Evolutionary conservation across 2,797 vertebrate species (phyloP).

Genomic region (Sebastes nivosus): DNA sequence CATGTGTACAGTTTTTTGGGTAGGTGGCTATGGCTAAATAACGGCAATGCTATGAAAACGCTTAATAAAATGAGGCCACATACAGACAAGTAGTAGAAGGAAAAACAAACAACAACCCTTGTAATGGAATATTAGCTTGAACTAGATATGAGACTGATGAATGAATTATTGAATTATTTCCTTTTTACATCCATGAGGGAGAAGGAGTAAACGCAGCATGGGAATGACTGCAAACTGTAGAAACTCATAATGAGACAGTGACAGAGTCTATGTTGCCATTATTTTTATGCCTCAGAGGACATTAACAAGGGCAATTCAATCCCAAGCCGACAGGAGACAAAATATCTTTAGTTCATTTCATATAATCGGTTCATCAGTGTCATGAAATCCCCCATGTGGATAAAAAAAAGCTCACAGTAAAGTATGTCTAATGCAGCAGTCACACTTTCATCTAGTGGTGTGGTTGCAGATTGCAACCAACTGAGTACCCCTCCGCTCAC

Average conservation of each 20-base stretch:
- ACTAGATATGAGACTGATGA: background rate
- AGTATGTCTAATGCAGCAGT: background rate
- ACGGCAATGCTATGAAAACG: background rate
- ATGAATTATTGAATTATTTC: background rate
- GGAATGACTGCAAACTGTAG: background rate
- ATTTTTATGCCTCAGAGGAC: conserved; percentile 20
- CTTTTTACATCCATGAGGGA: background rate
- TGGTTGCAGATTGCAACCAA: too few species aligned
- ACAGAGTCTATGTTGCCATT: conserved; percentile 9
- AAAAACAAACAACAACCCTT: background rate
- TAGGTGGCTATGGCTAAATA: background rate
- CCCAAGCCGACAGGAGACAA: conserved; percentile 21
- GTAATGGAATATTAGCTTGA: background rate
- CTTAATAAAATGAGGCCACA: background rate
- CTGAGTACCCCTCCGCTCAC: too few species aligned
- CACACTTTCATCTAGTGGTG: background rate
- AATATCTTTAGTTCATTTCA: conserved; percentile 19
- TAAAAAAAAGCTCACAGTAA: background rate
- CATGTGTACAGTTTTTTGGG: background rate
- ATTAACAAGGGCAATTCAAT: conserved; percentile 23
- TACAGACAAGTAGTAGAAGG: background rate
- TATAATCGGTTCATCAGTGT: conserved; percentile 7
- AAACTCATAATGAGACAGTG: conserved; percentile 6
- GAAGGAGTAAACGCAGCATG: background rate
- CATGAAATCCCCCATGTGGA: background rate